Evolutionary conservation across 2,797 vertebrate species (phyloP), one percentile per base, ranked within the genome.

Genomic region (Sphenodon punctatus): DNA sequence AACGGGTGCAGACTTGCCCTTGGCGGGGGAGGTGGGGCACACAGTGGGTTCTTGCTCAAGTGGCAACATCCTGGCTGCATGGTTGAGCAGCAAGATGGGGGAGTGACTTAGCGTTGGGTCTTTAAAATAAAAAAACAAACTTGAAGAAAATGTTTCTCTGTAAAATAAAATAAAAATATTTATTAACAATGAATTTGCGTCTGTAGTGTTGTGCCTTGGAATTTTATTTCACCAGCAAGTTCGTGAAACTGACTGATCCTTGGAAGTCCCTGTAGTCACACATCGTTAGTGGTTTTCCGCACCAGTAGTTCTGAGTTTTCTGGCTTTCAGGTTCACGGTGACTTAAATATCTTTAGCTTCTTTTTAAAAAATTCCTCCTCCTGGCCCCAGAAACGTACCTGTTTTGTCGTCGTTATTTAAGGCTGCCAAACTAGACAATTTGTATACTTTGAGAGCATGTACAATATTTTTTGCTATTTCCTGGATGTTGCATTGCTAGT

Each of bases 121-220:
- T 95, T 42, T 23, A n/a, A 32, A 49, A 58, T 94, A 92, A 93
- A 94, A 92, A 89, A 93, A 93, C 94, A 94, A 93, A 95, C 93
- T 95, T 95, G 95, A 95, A 95, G 91, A 94, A 91, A 93, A 95
- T 91, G 88, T 95, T 87, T 93, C 92, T 94, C 88, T 95, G 92
- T 95, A 95, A 94, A 94, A 92, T 94, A 93, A 94, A 91, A 92
- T 94, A 90, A 89, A 91, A 94, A 90, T 96, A 96, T 96, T 96
- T 96, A 96, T 96, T 96, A 94, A 93, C 89, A 91, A 93, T 78
- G 78, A 88, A 91, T 67, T 12, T 70, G 73, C 88, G 90, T 91
- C 81, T 88, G 81, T 86, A 84, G 67, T 92, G 81, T 90, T 89
- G 86, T 67, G 70, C 81, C 86, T 83, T 61, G 78, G 78, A 74